Conservation (phyloP, 2,888 invertebrate species). For the Lacanobia wlatinum region DNA sequence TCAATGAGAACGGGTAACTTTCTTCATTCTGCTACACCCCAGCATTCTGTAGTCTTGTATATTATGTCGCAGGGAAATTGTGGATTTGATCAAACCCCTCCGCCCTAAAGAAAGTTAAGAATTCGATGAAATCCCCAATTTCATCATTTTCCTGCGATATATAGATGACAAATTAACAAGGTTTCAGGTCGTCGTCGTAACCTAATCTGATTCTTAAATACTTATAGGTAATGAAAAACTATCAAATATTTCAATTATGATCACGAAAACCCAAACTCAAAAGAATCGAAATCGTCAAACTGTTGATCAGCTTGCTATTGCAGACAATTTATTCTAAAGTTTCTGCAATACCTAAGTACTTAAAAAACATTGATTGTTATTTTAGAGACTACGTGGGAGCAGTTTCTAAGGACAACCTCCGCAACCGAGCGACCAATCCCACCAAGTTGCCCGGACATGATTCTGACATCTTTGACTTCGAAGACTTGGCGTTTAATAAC, state of each 20-base stretch:
- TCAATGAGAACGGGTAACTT: slow-evolving; percentile 77
- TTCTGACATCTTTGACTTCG: slow-evolving; percentile 67
- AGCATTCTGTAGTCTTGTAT: not conserved
- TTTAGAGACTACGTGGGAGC: slow-evolving; percentile 66
- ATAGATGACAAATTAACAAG: no score
- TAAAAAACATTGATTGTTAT: not conserved
- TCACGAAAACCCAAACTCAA: not conserved
- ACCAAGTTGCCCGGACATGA: slow-evolving; percentile 71
- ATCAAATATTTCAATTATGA: not conserved
- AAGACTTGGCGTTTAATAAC: slow-evolving; percentile 79
- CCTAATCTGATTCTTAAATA: no score
- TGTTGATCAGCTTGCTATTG: not conserved
- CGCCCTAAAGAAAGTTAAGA: no score
- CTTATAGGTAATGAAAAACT: no score
- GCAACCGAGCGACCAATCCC: slow-evolving; percentile 81
- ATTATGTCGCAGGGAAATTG: no score
- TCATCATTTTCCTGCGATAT: no score
- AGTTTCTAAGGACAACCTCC: slow-evolving; percentile 84
- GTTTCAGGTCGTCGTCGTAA: no score
- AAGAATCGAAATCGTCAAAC: not conserved
- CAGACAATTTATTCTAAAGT: not conserved
- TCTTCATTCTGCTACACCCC: not conserved
- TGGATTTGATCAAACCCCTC: no score
- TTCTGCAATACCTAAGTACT: not conserved
- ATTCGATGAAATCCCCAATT: no score